Base-by-base conservation (phyloP, 2,888 invertebrate genomes). In the Ormyrus rosae region DNA sequence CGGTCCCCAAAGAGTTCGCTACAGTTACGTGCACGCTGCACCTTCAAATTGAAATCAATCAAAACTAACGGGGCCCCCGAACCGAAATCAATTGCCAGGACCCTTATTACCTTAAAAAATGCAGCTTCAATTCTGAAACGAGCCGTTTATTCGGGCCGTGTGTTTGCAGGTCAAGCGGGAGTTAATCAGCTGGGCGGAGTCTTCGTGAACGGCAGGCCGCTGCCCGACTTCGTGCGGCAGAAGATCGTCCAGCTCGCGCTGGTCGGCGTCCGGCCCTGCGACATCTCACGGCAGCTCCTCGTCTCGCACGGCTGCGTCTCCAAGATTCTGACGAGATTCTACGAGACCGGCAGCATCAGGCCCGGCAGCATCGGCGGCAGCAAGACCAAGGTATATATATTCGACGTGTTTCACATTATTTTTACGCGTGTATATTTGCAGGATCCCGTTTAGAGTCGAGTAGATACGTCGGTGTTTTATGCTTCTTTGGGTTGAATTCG, bases 241-340 rank as follows among this genome's bases (percentile, higher is more conserved):
- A 93, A 98, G 83, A 99, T 99, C 85, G 98, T 99, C 0, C 98
- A 98, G 90, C 92, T 99, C 88, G 98, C 98, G 48, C 93, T 98
- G 87, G 94, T 98, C 92, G 98, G 98, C 0, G 98, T 99, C 0
- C 92, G 98, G 64, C 98, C 99, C 13, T 99, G 98, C 91, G 99
- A 99, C 92, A 99, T 99, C 91, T 98, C 98, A 72, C 92, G 99
- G 8, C 98, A 98, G 89, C 93, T 99, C 80, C 94, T 98, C 73
- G 98, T 99, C 70, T 98, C 98, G 0, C 98, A 99, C 89, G 99
- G 98, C 79, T 99, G 98, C 91, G 98, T 99, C 74, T 98, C 98
- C 84, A 99, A 99, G 92, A 99, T 99, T 84, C 93, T 99, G 80
- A 98, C 98, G 11, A 93, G 98, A 85, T 99, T 97, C 92, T 98